Base-by-base conservation (phyloP, 1,140 invertebrate species). In the Panulirus ornatus region DNA sequence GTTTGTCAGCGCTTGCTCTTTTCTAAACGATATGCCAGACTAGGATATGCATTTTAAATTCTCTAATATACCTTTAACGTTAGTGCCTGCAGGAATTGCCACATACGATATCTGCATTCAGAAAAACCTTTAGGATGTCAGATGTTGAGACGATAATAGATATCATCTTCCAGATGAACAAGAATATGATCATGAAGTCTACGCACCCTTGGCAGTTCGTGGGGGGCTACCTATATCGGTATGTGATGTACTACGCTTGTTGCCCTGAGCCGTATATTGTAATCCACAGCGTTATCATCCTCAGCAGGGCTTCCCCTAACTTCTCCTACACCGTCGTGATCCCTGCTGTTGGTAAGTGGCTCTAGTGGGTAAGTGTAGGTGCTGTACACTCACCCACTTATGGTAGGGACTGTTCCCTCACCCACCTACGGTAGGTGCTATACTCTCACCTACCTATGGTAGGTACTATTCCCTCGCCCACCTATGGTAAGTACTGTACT, bases 311-410 rank as follows among this genome's bases (percentile, higher is more conserved):
- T 3, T 84, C 66, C 1, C 83, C 66, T 0, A 19, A 22, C 11
- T 84, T 84, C 44, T 51, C 66, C 19, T 73, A 27, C 42, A 84
- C 83, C 2, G 42, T 84, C 2, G 70, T 73, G 11, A 8, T 84
- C 8, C 83, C 83, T 1, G 63, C 83, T 14, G 34, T 63, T 44
- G 83, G 83, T 84, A 81, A 30, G 78, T 73, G 34, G 51, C 22
- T 22, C 11, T 58, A 22, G 22, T 11, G 40, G 71, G 71, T 75
- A 19, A 14, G 14, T 19, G 19, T 22, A 19, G 16, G 54, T 58
- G 3, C 54, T 58, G 54, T 58, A n/a, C 11, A 58, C 19, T n/a
- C 1, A 58, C 54, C 54, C 22, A 58, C 58, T 30, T 66, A 30
- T 22, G 14, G 58, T 66, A 58, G 54, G 19, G 16, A 22, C 54